These are phyloP conservation scores for Sebastes fasciatus DNA, from an alignment of 2,113 vertebrate species.

Conservation along the genomic window DNA sequence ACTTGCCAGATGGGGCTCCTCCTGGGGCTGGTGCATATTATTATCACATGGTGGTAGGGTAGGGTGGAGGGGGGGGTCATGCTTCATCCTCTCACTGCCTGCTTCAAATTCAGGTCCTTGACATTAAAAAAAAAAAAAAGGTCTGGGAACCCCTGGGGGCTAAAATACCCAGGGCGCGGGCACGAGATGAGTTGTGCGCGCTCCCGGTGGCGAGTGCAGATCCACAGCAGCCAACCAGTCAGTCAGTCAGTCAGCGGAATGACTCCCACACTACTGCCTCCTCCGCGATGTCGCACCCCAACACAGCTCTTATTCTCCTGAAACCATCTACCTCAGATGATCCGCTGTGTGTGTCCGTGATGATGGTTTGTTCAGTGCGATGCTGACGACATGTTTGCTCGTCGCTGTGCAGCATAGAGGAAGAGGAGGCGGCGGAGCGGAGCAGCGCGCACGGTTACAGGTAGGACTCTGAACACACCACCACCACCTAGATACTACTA, in stretches of 20 bases:
- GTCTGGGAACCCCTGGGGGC: conserved; percentile 46
- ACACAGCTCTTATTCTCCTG: background rate
- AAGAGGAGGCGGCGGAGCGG: conserved; percentile 61
- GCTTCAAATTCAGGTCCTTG: conserved; percentile 26
- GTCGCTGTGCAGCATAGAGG: conserved; percentile 63
- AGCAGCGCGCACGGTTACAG: conserved; percentile 64
- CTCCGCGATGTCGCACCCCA: conserved; percentile 59
- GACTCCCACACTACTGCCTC: conserved; percentile 24
- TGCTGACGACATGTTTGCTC: conserved; percentile 65
- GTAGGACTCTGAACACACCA: conserved; percentile 37
- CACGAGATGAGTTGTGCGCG: conserved; percentile 64
- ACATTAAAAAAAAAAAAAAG: conserved; percentile 34
- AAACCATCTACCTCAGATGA: conserved; percentile 50
- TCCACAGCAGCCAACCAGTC: conserved; percentile 16
- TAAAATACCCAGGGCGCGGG: conserved; percentile 59
- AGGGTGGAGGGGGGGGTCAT: background rate
- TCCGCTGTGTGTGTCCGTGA: conserved; percentile 15
- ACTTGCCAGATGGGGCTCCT: conserved; percentile 56
- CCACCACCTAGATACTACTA: background rate
- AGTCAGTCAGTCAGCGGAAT: conserved; percentile 3
- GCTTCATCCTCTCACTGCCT: background rate
- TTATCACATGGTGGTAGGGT: background rate
- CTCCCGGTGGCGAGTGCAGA: conserved; percentile 60
- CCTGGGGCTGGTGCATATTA: conserved; percentile 22
- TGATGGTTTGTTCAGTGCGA: conserved; percentile 48